Conservation (phyloP, 1,140 invertebrate species). For the Venustaconcha ellipsiformis region DNA sequence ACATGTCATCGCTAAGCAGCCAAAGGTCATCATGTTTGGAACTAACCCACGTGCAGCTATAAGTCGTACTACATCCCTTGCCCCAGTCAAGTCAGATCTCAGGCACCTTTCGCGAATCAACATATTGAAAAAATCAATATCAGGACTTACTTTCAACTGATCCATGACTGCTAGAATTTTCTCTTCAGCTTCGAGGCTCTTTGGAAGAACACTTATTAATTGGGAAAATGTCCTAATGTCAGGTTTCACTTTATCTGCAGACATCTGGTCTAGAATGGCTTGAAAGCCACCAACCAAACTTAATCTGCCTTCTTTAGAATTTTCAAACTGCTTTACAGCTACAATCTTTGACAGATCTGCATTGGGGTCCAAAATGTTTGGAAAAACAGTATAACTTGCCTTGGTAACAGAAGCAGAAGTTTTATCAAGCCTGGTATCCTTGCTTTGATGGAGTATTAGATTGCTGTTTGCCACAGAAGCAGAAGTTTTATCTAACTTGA, state of each 20-base stretch:
- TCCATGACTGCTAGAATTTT: conserved; percentile 75
- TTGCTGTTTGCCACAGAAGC: too few species aligned
- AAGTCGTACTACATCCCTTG: too few species aligned
- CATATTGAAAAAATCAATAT: conserved; percentile 88
- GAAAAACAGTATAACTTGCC: conserved; percentile 3
- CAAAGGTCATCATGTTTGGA: too few species aligned
- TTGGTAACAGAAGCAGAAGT: not conserved
- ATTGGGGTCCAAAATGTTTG: conserved; percentile 32
- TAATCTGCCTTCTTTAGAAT: conserved; percentile 67
- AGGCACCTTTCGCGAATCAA: conserved; percentile 78
- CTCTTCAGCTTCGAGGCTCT: conserved; percentile 74
- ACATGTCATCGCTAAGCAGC: too few species aligned
- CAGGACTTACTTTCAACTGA: conserved; percentile 74
- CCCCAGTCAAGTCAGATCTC: too few species aligned
- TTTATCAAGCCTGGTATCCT: not conserved
- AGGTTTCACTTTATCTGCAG: conserved; percentile 75
- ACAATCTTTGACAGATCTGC: conserved; percentile 8
- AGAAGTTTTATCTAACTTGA: too few species aligned
- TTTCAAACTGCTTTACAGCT: conserved; percentile 15
- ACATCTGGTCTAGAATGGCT: conserved; percentile 82
- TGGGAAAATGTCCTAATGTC: conserved; percentile 84
- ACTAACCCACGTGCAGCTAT: too few species aligned
- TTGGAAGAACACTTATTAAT: conserved; percentile 79
- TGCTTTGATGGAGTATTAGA: too few species aligned
- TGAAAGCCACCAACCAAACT: conserved; percentile 82